Conservation (phyloP, 92 coral and sea anemone species). For the Phenganax subtilis region DNA sequence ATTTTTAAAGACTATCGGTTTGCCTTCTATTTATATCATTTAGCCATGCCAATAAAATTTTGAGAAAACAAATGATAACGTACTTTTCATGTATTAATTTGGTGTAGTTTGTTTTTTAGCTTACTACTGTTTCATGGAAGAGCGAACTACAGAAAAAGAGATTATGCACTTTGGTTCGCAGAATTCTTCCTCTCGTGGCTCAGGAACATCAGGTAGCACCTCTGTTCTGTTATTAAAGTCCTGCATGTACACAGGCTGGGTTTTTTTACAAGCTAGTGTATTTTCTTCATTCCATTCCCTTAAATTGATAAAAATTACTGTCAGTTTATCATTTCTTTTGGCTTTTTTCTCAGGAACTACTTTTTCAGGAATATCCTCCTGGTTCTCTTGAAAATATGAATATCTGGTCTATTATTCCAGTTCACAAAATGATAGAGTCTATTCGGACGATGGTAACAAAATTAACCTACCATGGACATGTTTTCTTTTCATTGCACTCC, state of each 20-base stretch:
- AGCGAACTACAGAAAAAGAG: slow-evolving; percentile 47
- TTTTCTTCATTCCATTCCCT: no score
- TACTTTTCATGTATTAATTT: not conserved
- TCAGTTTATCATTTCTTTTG: no score
- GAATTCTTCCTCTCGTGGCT: slow-evolving; percentile 71
- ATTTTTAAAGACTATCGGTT: not conserved
- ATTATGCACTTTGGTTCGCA: slow-evolving; percentile 60
- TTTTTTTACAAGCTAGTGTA: no score
- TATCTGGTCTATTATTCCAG: slow-evolving; percentile 69
- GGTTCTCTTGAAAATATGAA: slow-evolving; percentile 57
- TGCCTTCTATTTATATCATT: no score
- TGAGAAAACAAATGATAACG: no score
- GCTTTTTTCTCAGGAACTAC: slow-evolving; percentile 53
- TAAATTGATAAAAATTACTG: no score
- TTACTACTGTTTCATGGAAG: slow-evolving; percentile 53
- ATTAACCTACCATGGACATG: no score
- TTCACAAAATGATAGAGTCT: slow-evolving; percentile 54
- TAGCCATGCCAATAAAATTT: no score
- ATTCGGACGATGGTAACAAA: slow-evolving; percentile 50
- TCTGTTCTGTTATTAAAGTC: no score
- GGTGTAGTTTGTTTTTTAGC: slow-evolving; percentile 5
- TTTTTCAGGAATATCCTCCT: slow-evolving; percentile 61
- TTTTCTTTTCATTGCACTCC: no score
- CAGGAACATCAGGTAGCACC: slow-evolving; percentile 79
- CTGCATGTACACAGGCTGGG: no score